Conservation (phyloP, 2,113 vertebrate species). For the Pyrgilauda ruficollis region DNA sequence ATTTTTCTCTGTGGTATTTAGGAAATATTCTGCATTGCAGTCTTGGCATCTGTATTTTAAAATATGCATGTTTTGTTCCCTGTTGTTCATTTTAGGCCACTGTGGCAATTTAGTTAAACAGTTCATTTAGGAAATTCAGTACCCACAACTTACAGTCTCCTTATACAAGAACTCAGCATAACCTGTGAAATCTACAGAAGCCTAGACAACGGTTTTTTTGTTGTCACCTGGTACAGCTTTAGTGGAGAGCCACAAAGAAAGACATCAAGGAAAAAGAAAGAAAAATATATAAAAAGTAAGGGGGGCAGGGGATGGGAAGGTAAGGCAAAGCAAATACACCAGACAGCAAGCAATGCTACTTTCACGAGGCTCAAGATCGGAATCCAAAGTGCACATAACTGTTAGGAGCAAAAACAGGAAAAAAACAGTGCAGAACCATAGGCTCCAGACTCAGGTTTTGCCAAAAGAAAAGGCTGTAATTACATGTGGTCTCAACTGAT, state of each 20-base stretch:
- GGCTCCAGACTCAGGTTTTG: background rate
- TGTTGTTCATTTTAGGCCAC: background rate
- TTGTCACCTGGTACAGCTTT: slow-evolving; percentile 8
- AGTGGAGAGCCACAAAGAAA: background rate
- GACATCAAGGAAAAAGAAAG: background rate
- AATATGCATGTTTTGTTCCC: background rate
- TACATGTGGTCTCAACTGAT: background rate
- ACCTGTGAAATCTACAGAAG: background rate
- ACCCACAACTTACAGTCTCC: background rate
- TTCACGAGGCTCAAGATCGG: background rate
- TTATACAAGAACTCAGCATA: background rate
- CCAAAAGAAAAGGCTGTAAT: background rate
- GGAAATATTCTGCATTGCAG: background rate
- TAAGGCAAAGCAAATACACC: background rate
- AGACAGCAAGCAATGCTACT: background rate
- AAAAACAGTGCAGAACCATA: background rate
- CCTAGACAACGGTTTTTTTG: background rate
- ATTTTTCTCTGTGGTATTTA: background rate
- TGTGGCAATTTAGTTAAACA: background rate
- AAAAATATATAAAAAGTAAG: background rate
- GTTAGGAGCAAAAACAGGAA: background rate
- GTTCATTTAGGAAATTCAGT: background rate
- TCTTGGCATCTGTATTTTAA: background rate
- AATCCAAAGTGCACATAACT: slow-evolving; percentile 40
- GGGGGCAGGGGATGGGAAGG: background rate